Conservation (phyloP, 2,888 invertebrate genomes). For the Scaptomyza flava region DNA sequence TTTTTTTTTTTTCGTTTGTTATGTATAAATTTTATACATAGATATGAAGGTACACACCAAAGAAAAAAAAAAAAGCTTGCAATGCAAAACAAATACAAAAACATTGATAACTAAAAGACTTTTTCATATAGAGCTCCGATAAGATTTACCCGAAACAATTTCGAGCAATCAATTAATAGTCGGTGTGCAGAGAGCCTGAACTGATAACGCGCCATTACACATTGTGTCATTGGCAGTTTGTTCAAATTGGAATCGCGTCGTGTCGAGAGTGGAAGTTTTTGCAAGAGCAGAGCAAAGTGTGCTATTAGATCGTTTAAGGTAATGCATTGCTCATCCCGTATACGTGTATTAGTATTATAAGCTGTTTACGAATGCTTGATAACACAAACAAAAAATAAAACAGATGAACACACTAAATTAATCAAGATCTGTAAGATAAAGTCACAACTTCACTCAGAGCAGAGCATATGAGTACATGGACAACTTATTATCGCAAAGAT, state of each 20-base stretch:
- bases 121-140: slow-evolving; percentile 52
- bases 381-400: slow-evolving; percentile 2
- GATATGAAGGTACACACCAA: too few relatives aligned
- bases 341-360: slow-evolving; percentile 1
- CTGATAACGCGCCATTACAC: slow-evolving; percentile 55
- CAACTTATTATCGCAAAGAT: slow-evolving; percentile 22
- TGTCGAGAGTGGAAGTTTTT: slow-evolving; percentile 62
- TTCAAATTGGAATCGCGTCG: slow-evolving; percentile 72
- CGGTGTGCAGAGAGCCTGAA: slow-evolving; percentile 19
- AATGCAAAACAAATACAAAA: slow-evolving; percentile 46
- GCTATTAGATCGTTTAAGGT: slow-evolving; percentile 45
- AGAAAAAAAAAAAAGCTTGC: not conserved
- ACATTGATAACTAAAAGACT: slow-evolving; percentile 48
- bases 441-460: not conserved
- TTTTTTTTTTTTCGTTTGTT: too few relatives aligned
- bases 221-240: slow-evolving; percentile 61
- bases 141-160: slow-evolving; percentile 63
- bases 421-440: slow-evolving; percentile 62
- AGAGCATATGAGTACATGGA: slow-evolving; percentile 8
- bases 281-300: slow-evolving; percentile 38
- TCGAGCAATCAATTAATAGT: slow-evolving; percentile 72
- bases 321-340: slow-evolving; percentile 52
- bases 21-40: too few relatives aligned
- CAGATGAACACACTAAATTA: slow-evolving; percentile 33
- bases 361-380: slow-evolving; percentile 16